Base-by-base conservation (phyloP, 2,113 vertebrate species). In the Sorex fumeus region DNA sequence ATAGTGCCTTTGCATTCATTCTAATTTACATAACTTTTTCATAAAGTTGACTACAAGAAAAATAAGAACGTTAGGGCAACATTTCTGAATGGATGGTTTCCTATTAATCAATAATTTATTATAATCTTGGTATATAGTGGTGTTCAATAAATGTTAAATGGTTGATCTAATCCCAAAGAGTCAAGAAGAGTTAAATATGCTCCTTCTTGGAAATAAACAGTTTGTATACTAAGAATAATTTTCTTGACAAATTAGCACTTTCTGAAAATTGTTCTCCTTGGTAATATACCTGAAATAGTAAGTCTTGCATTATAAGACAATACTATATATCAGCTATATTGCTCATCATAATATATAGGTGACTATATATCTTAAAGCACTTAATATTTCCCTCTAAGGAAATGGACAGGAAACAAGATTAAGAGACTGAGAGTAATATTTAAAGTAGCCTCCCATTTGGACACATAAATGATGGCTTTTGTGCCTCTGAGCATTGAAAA, bases 391-490 rank as follows among this genome's bases (percentile, higher is more conserved):
- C 93, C 64, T 87, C 92, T 8, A 76, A 85, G 78, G 62, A 91
- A 95, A 83, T 69, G 88, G 69, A 87, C 72, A 90, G 64, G 62
- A 96, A 96, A 78, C 8, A 92, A 84, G 83, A 95, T 96, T 87
- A 94, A 96, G 28, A 93, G 77, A 92, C 32, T 83, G 15, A 91
- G 32, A 28, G 34, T 88, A 75, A 45, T 76, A 93, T 92, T 95
- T 91, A 93, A 95, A 70, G 45, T 45, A 85, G 19, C 10, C 66
- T 91, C 67, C 45, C 34, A 62, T 62, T 72, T 66, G 45, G 66
- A 90, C 76, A 21, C 8, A 81, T 84, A 84, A 77, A 95, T 85
- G 47, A 95, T 88, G 36, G 10, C 7, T 47, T 64, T 45, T 45
- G 30, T 7, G 69, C 40, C 23, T 86, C n/a, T 23, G 45, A 5